Evolutionary conservation across 2,888 invertebrate genomes (phyloP).

Genomic region (Harpalus rufipes): DNA sequence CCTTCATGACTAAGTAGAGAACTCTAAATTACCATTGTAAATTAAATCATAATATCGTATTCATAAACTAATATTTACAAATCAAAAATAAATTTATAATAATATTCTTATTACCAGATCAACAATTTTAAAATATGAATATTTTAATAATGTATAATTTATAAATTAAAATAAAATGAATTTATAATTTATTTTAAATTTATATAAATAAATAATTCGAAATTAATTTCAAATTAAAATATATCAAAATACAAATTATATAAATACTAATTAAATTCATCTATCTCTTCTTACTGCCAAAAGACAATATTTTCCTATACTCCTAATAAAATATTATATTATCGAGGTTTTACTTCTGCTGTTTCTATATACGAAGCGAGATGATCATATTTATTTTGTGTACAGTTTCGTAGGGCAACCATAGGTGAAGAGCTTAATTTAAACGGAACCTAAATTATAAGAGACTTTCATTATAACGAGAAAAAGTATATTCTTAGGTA

Average conservation of each 20-base stretch:
- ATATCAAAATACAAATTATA: background rate
- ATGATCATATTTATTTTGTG: conserved; percentile 10
- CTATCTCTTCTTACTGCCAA: conserved; percentile 48
- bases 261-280: background rate
- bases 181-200: background rate
- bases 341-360: conserved; percentile 27
- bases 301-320: conserved; percentile 37
- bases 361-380: conserved; percentile 5
- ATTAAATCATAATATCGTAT: too few species aligned
- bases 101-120: too few species aligned
- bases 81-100: too few species aligned
- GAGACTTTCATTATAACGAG: conserved; percentile 23
- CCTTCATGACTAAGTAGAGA: too few species aligned
- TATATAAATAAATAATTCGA: background rate
- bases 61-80: too few species aligned
- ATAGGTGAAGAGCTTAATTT: conserved; percentile 47
- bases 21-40: too few species aligned
- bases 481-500: conserved; percentile 49
- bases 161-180: background rate
- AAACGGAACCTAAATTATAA: conserved; percentile 37
- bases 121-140: background rate
- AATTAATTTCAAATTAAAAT: background rate
- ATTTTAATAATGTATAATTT: background rate
- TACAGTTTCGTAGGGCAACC: conserved; percentile 30
- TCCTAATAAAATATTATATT: conserved; percentile 35